These are phyloP conservation scores for Ceratoteleas bidentatus DNA, from an alignment of 1,140 invertebrate species.

Conservation along the genomic window DNA sequence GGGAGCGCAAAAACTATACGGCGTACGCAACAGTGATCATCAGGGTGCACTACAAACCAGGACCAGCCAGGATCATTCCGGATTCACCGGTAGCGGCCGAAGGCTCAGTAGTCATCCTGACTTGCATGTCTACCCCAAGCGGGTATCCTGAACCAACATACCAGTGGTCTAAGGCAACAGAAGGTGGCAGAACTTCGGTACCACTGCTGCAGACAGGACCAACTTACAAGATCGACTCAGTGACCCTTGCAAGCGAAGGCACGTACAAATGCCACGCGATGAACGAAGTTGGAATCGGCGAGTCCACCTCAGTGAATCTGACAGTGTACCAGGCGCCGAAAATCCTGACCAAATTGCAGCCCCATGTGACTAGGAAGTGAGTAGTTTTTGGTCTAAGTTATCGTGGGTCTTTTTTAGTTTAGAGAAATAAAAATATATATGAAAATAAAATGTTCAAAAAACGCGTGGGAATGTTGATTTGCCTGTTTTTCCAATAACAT, in stretches of 20 bases:
- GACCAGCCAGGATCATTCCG: constrained; percentile 90
- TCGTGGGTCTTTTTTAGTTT: no score
- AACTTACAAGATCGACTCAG: constrained; percentile 92
- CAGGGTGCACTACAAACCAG: constrained; percentile 93
- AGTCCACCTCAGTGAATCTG: constrained; percentile 89
- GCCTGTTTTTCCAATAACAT: background rate
- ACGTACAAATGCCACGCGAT: constrained; percentile 93
- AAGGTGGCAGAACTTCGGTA: constrained; percentile 83
- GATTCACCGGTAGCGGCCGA: constrained; percentile 92
- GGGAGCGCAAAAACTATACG: constrained; percentile 85
- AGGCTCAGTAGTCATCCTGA: constrained; percentile 90
- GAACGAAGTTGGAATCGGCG: constrained; percentile 93
- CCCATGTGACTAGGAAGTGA: constrained; percentile 87
- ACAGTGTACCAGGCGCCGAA: constrained; percentile 93
- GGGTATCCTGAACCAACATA: constrained; percentile 94
- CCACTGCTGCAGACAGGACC: constrained; percentile 87
- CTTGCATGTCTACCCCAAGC: constrained; percentile 91
- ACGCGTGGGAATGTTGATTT: background rate
- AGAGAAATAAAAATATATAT: no score
- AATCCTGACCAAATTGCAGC: constrained; percentile 91
- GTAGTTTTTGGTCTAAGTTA: constrained; percentile 38
- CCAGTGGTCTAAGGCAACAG: constrained; percentile 92
- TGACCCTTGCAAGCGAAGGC: constrained; percentile 91
- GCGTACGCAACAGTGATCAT: constrained; percentile 89
- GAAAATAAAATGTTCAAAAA: background rate